Conservation (phyloP, 2,888 invertebrate species). For the Lampropteryx suffumata region DNA sequence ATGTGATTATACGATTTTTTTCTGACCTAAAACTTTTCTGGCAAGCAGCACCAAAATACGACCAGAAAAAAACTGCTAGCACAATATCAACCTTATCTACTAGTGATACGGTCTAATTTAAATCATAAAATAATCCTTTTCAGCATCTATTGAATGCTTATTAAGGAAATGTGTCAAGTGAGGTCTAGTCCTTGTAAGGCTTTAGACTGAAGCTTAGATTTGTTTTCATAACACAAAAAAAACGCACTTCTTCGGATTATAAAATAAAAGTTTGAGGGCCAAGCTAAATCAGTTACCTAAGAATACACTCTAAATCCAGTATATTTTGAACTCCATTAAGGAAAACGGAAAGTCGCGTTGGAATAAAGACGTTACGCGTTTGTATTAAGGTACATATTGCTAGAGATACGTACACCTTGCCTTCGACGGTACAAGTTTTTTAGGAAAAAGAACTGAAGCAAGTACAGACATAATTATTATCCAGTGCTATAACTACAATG, state of each 20-base stretch:
- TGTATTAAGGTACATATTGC: not conserved
- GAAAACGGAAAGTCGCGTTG: conserved; percentile 1
- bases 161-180: conserved; percentile 16
- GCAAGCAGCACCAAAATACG: not conserved
- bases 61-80: not conserved
- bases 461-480: conserved; percentile 11
- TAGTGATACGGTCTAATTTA: conserved; percentile 1
- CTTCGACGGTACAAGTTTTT: conserved; percentile 9
- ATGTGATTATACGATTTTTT: conserved; percentile 14
- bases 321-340: conserved; percentile 4
- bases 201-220: conserved; percentile 22
- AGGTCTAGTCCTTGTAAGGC: conserved; percentile 15
- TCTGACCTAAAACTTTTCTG: conserved; percentile 8
- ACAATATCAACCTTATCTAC: not conserved
- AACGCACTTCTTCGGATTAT: conserved; percentile 9
- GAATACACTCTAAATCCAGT: conserved; percentile 2
- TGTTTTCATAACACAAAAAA: conserved; percentile 19
- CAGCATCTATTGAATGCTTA: conserved; percentile 9
- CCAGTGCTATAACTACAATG: conserved; percentile 7
- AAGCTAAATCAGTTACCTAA: conserved; percentile 1
- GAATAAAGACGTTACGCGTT: not conserved
- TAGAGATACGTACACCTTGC: not conserved
- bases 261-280: conserved; percentile 12
- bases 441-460: conserved; percentile 5
- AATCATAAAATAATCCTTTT: not conserved